These are phyloP conservation scores for Toxostoma redivivum DNA, from an alignment of 2,113 vertebrate species.

Conservation along the genomic window DNA sequence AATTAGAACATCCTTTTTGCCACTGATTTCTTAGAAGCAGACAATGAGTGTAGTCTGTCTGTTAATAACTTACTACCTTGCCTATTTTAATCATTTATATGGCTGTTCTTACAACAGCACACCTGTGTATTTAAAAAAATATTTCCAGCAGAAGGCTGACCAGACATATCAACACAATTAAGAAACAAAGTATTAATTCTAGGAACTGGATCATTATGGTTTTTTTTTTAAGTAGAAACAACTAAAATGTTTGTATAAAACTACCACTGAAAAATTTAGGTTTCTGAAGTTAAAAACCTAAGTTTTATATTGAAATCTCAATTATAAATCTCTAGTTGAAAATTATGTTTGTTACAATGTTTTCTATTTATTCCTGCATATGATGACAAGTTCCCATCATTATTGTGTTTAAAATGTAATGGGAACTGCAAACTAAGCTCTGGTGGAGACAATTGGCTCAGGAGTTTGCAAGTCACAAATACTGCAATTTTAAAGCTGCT, in stretches of 20 bases:
- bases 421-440: background rate
- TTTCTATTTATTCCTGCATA: background rate
- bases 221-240: background rate
- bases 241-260: background rate
- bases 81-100: background rate
- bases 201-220: background rate
- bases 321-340: background rate
- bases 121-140: background rate
- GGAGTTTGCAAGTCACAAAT: background rate
- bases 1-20: slow-evolving; percentile 14
- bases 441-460: background rate
- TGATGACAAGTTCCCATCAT: background rate
- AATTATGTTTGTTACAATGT: background rate
- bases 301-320: background rate
- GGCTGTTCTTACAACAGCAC: background rate
- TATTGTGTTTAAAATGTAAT: background rate
- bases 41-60: background rate
- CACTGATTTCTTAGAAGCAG: background rate
- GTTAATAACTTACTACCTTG: background rate
- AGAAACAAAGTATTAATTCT: background rate
- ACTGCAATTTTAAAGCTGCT: background rate
- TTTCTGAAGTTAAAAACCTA: background rate
- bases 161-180: background rate
- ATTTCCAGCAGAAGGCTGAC: background rate
- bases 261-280: background rate